These are phyloP conservation scores for Cremastobaeus sp. DNA, from an alignment of 2,888 invertebrate species.

Conservation along the genomic window DNA sequence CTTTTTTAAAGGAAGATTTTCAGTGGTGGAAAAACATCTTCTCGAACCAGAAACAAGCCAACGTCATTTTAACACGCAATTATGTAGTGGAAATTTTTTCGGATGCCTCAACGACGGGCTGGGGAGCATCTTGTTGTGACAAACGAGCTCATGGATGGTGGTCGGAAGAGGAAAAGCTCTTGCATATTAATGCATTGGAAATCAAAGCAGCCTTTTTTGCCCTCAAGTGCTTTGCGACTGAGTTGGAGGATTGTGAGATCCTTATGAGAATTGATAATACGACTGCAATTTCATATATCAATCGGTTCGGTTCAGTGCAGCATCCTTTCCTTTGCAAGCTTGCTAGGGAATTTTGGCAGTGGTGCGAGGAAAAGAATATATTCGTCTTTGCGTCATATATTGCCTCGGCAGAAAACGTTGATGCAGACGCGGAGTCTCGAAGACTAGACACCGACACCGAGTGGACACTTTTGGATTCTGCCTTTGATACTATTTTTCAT, in stretches of 20 bases:
- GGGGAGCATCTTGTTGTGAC: no score
- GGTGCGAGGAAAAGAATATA: not conserved
- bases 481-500: not conserved
- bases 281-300: not conserved
- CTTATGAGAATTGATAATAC: constrained; percentile 1
- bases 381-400: not conserved
- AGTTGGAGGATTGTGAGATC: not conserved
- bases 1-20: not conserved
- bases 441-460: not conserved
- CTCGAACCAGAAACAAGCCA: not conserved
- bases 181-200: no score
- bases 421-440: not conserved
- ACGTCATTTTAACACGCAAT: no score
- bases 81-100: no score
- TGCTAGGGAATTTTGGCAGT: no score
- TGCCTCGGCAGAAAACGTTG: not conserved
- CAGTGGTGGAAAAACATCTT: not conserved
- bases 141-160: no score
- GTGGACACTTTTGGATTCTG: not conserved
- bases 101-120: no score
- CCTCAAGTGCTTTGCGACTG: constrained; percentile 4
- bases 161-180: no score
- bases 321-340: not conserved
- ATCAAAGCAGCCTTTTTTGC: no score
- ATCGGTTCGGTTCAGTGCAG: not conserved